These are phyloP conservation scores for Microplitis deprimator DNA, from an alignment of 2,888 invertebrate species.

Conservation along the genomic window DNA sequence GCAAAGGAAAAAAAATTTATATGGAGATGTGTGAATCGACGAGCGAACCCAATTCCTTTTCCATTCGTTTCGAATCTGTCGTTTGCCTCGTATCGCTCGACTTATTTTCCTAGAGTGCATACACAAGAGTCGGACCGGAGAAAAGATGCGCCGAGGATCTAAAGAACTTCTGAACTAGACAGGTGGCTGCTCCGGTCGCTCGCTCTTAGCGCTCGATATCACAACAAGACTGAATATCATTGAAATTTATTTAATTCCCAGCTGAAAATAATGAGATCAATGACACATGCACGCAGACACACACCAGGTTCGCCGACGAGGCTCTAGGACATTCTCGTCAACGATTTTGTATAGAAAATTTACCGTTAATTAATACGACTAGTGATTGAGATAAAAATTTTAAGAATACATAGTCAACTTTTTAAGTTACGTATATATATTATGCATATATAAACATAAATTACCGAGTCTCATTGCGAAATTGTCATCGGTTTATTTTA, in stretches of 20 bases:
- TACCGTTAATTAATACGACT: too few species aligned
- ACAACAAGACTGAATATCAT: too few species aligned
- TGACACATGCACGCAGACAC: too few species aligned
- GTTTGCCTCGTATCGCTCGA: conserved; percentile 45
- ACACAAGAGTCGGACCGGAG: conserved; percentile 44
- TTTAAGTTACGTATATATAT: background rate
- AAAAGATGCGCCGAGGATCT: conserved; percentile 10
- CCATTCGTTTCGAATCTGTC: conserved; percentile 45
- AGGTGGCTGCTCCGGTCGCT: too few species aligned
- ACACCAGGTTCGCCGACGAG: too few species aligned
- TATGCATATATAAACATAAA: background rate
- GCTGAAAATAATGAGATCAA: conserved; percentile 22
- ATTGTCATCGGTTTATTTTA: conserved; percentile 28
- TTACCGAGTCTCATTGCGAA: background rate
- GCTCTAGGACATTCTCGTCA: too few species aligned
- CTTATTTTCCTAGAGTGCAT: conserved; percentile 48
- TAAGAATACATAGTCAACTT: background rate
- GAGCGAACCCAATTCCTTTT: conserved; percentile 44
- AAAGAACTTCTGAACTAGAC: background rate
- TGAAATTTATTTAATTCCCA: background rate
- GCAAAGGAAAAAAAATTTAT: background rate
- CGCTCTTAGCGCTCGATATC: too few species aligned
- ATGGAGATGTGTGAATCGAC: conserved; percentile 35
- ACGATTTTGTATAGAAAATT: too few species aligned
- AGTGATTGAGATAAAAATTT: too few species aligned